phyloP scores from a whole-genome alignment of 1,140 invertebrate species.

The Drosophila lacertosa region DNA sequence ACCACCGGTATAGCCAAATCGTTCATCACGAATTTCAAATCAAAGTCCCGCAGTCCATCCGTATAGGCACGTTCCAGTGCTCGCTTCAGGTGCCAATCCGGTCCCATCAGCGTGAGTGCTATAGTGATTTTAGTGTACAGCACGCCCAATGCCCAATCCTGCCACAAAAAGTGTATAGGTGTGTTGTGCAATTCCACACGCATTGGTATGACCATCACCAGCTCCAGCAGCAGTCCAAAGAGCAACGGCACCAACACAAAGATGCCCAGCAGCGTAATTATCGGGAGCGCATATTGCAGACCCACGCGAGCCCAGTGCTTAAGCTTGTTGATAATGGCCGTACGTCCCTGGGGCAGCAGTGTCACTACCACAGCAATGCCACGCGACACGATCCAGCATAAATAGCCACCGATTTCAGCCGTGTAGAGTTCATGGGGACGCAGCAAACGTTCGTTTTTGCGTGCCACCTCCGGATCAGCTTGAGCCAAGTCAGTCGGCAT shows the following conservation, averaged over 20 bases:
- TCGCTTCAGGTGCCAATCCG: constrained; percentile 95
- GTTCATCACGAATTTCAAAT: constrained; percentile 93
- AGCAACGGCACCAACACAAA: constrained; percentile 96
- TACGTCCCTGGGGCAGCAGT: constrained; percentile 94
- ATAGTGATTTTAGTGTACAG: constrained; percentile 99
- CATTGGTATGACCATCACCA: constrained; percentile 96
- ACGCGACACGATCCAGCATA: constrained; percentile 94
- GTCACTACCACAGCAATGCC: constrained; percentile 91
- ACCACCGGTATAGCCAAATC: constrained; percentile 95
- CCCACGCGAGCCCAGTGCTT: constrained; percentile 90
- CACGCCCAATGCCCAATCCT: constrained; percentile 98
- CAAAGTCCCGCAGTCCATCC: constrained; percentile 96
- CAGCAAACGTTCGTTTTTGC: constrained; percentile 86
- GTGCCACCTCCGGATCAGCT: constrained; percentile 48
- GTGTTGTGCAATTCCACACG: constrained; percentile 97
- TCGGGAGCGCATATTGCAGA: constrained; percentile 88
- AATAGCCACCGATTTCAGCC: constrained; percentile 93
- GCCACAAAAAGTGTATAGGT: constrained; percentile 97
- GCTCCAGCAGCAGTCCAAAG: constrained; percentile 95
- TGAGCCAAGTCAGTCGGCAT: constrained; percentile 4
- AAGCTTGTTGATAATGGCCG: constrained; percentile 89
- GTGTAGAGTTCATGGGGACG: constrained; percentile 98
- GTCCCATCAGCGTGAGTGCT: constrained; percentile 98
- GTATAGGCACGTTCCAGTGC: constrained; percentile 95
- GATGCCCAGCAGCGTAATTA: constrained; percentile 88